A percentile compares a stretch with the other conserved stretches of the same genome.
These are phyloP conservation scores for Belgica antarctica DNA, from an alignment of 2,888 invertebrate genomes.

Conservation along the genomic window DNA sequence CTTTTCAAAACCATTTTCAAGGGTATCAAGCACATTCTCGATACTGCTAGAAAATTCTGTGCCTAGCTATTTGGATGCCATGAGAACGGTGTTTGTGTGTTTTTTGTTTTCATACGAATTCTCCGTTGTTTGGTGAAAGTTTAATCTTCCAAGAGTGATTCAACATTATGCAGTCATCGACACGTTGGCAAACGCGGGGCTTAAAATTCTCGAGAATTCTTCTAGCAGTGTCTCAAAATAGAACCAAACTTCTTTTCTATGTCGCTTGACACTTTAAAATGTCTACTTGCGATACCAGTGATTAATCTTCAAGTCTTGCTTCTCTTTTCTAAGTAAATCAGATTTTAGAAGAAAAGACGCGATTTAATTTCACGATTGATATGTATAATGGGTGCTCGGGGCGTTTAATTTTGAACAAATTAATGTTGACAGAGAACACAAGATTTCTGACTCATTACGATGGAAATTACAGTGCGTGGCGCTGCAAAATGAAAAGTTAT, in stretches of 20 bases:
- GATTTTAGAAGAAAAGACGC: neutral
- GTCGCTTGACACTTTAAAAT: conserved; percentile 42
- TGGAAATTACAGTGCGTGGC: no score
- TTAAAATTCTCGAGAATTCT: conserved; percentile 5
- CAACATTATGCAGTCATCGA: neutral
- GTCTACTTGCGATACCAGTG: conserved; percentile 25
- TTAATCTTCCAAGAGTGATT: no score
- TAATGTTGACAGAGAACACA: conserved; percentile 15
- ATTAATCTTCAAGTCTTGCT: conserved; percentile 42
- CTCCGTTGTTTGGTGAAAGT: neutral
- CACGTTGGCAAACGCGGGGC: neutral
- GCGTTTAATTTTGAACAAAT: conserved; percentile 4
- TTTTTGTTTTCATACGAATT: conserved; percentile 10
- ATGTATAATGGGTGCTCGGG: neutral
- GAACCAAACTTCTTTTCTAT: no score
- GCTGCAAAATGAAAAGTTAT: no score
- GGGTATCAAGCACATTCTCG: neutral
- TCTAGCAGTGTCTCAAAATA: conserved; percentile 27
- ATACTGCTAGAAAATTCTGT: conserved; percentile 24
- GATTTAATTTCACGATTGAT: neutral
- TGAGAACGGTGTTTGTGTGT: neutral
- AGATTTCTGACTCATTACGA: no score
- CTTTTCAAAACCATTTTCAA: conserved; percentile 6
- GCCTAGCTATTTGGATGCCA: neutral
- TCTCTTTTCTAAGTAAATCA: conserved; percentile 7